Evolutionary conservation across 2,797 vertebrate genomes (phyloP), one percentile per base, ranked within the genome.

Genomic region (Protosalanx chinensis): DNA sequence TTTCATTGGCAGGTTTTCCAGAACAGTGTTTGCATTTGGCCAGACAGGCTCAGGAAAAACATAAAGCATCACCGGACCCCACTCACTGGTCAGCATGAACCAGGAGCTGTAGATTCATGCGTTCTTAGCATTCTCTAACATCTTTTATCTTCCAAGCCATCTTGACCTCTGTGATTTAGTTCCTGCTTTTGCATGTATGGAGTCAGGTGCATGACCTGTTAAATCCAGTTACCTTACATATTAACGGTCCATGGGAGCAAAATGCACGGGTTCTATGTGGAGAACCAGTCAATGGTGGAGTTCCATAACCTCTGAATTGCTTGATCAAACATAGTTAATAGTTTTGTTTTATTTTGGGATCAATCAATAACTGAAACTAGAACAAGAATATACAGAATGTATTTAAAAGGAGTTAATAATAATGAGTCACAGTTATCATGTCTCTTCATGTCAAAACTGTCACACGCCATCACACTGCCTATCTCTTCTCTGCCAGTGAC

Each of bases 1-100:
- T 71, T 27, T 53, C 2, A 32, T n/a, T 63, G 20, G 51, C 85
- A 93, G 92, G 58, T 91, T 88, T 82, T 89, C 91, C 70, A 91
- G 91, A 80, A 92, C 91, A 0, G 76, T 91, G 71, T 91, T 93
- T 76, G 90, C 91, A 37, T 93, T 92, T 2, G 92, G 91, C 33
- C 92, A 93, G 82, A 93, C 90, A 0, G 92, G 92, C 64, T 92
- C 92, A 0, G 92, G 92, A 20, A 92, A 93, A 73, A 92, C 92
- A 56, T 92, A 91, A 80, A 93, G 90, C 4, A 78, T 93, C 61
- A 91, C 88, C 4, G 92, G 91, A 23, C 91, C 92, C 2, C 85
- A 89, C 3, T 20, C 80, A 13, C 46, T 67, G 64, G 64, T 67
- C 41, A 67, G 64, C 51, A 8, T 6, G 1, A 65, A 72, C 33